A percentile compares a stretch with the other conserved stretches of the same genome.
Conservation (phyloP, 2,888 invertebrate genomes). For the Microdon myrmicae region DNA sequence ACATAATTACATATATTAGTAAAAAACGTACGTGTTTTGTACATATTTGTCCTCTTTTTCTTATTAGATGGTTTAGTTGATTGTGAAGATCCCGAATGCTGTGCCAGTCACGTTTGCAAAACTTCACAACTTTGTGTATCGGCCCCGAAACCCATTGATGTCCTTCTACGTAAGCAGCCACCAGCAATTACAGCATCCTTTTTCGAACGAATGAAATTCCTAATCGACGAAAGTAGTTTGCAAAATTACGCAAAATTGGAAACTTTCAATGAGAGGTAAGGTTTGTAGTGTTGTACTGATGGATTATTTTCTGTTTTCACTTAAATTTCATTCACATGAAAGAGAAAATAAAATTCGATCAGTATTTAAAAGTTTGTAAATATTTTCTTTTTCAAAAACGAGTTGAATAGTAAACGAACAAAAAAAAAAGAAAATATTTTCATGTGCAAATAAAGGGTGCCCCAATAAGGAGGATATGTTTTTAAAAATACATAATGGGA, state of each 20-base stretch:
- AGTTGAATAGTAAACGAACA: conserved; percentile 23
- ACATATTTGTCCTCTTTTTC: conserved; percentile 1
- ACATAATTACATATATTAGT: too few relatives aligned
- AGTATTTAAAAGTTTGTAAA: conserved; percentile 25
- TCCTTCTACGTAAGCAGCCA: conserved; percentile 93
- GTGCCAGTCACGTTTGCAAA: conserved; percentile 82
- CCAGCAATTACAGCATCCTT: conserved; percentile 97
- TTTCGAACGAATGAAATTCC: conserved; percentile 97
- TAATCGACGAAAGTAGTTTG: conserved; percentile 97
- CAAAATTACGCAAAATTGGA: conserved; percentile 97
- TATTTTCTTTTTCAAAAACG: conserved; percentile 29
- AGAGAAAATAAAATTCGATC: conserved; percentile 17
- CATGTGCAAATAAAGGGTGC: conserved; percentile 53
- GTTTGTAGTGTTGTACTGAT: conserved; percentile 56
- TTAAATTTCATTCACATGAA: conserved; percentile 14
- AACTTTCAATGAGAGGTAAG: conserved; percentile 97
- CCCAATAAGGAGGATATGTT: conserved; percentile 41
- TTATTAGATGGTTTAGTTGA: conserved; percentile 91
- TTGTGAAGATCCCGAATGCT: conserved; percentile 99
- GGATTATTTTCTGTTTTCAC: conserved; percentile 22
- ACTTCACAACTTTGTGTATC: conserved; percentile 92
- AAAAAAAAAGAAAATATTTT: conserved; percentile 39
- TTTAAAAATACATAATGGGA: too few relatives aligned
- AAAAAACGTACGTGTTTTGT: conserved; percentile 6
- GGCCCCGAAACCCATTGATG: conserved; percentile 95